Percentiles rank a stretch among this genome's conserved stretches.
Conservation (phyloP, 2,888 invertebrate genomes). For the Laothoe populi region DNA sequence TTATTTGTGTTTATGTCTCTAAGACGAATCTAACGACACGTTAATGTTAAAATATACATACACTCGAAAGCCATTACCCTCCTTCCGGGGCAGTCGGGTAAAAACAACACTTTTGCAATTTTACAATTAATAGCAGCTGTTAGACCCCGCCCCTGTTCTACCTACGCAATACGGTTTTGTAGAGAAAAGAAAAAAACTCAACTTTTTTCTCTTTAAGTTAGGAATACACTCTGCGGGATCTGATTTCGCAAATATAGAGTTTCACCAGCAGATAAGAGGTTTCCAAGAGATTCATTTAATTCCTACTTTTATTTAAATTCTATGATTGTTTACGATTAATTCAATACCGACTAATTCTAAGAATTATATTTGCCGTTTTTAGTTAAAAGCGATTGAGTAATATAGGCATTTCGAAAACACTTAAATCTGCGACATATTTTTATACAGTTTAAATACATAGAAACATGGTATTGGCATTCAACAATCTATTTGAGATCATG, state of each 20-base stretch:
- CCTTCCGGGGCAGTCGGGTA: too few relatives aligned
- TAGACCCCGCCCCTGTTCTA: constrained; percentile 56
- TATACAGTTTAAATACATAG: not conserved
- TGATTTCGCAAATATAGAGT: constrained; percentile 79
- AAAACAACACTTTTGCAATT: constrained; percentile 59
- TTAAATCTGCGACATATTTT: not conserved
- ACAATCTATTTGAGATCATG: not conserved
- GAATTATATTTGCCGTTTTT: too few relatives aligned
- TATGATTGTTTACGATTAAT: not conserved
- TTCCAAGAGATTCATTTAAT: constrained; percentile 80
- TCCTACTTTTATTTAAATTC: constrained; percentile 29
- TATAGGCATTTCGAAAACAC: too few relatives aligned
- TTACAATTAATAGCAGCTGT: constrained; percentile 71
- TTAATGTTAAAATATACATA: too few relatives aligned
- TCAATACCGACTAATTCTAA: too few relatives aligned
- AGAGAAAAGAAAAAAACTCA: constrained; percentile 58
- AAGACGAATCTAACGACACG: too few relatives aligned
- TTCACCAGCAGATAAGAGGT: constrained; percentile 68
- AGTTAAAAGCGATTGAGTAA: too few relatives aligned
- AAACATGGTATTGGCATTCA: not conserved
- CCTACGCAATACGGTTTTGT: constrained; percentile 67
- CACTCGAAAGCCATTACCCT: too few relatives aligned
- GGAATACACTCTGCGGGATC: constrained; percentile 63
- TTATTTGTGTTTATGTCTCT: too few relatives aligned
- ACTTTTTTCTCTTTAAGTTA: constrained; percentile 57